Evolutionary conservation across 2,888 invertebrate species (phyloP).

Genomic region (Ophion ellenae): DNA sequence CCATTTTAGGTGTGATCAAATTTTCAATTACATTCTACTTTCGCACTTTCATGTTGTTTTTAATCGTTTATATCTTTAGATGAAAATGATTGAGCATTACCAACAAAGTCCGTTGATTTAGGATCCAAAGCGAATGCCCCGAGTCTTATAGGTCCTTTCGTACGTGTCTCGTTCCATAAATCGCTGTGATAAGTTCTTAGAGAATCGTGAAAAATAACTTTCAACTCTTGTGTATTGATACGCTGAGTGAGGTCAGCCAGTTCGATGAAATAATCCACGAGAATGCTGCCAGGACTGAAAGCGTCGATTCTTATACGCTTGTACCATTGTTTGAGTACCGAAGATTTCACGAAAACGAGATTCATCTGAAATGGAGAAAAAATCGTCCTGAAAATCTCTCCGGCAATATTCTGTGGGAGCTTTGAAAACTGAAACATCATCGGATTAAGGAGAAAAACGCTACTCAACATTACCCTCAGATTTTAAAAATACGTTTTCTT

Average conservation of each 20-base stretch:
- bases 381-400: background rate
- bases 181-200: constrained; percentile 85
- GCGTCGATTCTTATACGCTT: constrained; percentile 94
- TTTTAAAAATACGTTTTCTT: too few species aligned
- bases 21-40: too few species aligned
- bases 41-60: too few species aligned
- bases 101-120: constrained; percentile 94
- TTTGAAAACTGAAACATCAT: too few species aligned
- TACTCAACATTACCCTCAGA: too few species aligned
- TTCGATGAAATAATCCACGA: constrained; percentile 95
- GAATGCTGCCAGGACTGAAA: constrained; percentile 91
- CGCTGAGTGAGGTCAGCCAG: constrained; percentile 88
- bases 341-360: constrained; percentile 91
- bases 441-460: too few species aligned
- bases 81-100: constrained; percentile 83
- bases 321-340: constrained; percentile 91
- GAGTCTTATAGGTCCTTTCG: constrained; percentile 88
- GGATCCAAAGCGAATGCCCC: constrained; percentile 94
- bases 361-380: constrained; percentile 88
- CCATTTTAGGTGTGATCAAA: too few species aligned
- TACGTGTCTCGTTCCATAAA: constrained; percentile 84
- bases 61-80: too few species aligned
- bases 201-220: constrained; percentile 87
- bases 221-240: constrained; percentile 84
- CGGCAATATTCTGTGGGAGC: background rate